phyloP scores from a whole-genome alignment of 2,113 vertebrate species.

The Oryzias woworae region DNA sequence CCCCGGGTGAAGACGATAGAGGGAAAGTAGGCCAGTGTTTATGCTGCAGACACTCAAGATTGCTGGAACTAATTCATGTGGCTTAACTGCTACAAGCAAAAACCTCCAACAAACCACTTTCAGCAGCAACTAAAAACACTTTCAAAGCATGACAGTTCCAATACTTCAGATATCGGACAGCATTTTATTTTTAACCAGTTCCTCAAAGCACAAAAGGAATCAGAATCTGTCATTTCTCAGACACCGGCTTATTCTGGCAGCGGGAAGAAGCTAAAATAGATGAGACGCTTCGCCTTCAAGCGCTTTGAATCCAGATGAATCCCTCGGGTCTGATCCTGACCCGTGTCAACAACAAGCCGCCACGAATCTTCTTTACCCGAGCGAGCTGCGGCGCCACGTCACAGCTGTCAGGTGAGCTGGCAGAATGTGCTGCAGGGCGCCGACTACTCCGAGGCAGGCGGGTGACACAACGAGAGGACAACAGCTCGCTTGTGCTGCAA shows the following conservation, averaged over 20 bases:
- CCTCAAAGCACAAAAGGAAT: constrained; percentile 34
- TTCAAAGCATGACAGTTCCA: constrained; percentile 14
- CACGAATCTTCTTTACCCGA: constrained; percentile 28
- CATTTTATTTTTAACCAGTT: not conserved
- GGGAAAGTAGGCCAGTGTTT: constrained; percentile 69
- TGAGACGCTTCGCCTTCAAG: constrained; percentile 28
- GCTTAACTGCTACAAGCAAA: constrained; percentile 31
- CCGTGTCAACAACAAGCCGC: constrained; percentile 34
- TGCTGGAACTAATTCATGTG: constrained; percentile 46
- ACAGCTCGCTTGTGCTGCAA: too few relatives aligned
- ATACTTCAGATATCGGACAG: not conserved
- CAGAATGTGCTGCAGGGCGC: constrained; percentile 27
- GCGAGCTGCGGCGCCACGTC: constrained; percentile 31
- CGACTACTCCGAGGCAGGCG: constrained; percentile 50
- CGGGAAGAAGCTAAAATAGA: constrained; percentile 56
- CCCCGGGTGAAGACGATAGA: constrained; percentile 44
- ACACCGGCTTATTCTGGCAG: constrained; percentile 27
- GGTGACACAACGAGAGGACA: constrained; percentile 23
- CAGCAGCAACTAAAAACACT: constrained; percentile 16
- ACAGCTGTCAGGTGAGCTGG: constrained; percentile 66
- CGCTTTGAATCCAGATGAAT: constrained; percentile 20
- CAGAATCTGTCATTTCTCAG: constrained; percentile 48
- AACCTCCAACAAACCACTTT: constrained; percentile 15
- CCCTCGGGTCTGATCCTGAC: constrained; percentile 38
- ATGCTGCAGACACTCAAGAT: constrained; percentile 51